Base-by-base conservation (phyloP, 1,140 invertebrate species). In the Pantala flavescens region DNA sequence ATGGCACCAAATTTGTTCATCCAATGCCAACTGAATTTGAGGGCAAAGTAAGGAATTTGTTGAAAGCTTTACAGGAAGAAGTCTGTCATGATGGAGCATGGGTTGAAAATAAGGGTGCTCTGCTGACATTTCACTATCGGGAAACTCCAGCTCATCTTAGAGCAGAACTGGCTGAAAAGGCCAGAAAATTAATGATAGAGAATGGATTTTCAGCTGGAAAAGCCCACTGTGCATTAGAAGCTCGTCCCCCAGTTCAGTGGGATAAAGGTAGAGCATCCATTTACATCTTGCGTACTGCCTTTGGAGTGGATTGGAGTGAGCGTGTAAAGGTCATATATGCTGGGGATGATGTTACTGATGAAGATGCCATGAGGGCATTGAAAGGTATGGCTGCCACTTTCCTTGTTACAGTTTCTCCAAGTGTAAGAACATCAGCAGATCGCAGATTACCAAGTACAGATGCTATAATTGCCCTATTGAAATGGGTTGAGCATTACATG, bases 291-390 rank as follows among this genome's bases (percentile, higher is more conserved):
- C 77, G 81, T 70, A 81, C 80, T 3, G 79, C 80, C 0, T 82
- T 81, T 75, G 83, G 83, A 5, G 80, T 82, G 0, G 82, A 84
- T 71, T 84, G 83, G 83, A 80, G 81, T 70, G 81, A 83, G 74
- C 78, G 77, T 21, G 78, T 78, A 11, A 74, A 81, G 23, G 80
- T 83, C 24, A 80, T 84, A 73, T 84, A 82, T 74, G 82, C 81
- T 24, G 83, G 83, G 0, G 82, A 84, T 76, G 82, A 84, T 76
- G 79, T 78, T 3, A 82, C 81, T 2, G 82, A 84, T 74, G 83
- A 83, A 73, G 82, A 81, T 74, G 83, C 82, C 0, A 83, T 84
- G 79, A 72, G 79, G 75, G 79, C 80, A 23, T 75, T 84, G 43
- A 77, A 79, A 28, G 81, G 82, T 12, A 79, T 82, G 73, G 81